These are phyloP conservation scores for Myioborus melanocephalus DNA, from an alignment of 2,797 vertebrate species.

Conservation along the genomic window DNA sequence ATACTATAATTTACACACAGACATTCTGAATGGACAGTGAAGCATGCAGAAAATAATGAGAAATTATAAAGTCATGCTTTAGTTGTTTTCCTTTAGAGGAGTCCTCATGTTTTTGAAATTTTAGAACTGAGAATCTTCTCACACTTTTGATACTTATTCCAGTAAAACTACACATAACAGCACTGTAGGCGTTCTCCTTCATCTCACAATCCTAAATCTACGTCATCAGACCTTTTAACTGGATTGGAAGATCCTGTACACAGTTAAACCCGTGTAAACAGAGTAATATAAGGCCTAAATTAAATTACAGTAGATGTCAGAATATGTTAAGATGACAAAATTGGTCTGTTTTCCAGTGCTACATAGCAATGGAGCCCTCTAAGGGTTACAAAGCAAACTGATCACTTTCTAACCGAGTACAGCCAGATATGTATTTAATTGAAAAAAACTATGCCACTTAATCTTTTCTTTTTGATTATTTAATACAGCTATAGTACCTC, in stretches of 20 bases:
- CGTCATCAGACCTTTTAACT: not conserved
- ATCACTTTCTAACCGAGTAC: not conserved
- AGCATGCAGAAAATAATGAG: not conserved
- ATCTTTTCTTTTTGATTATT: not conserved
- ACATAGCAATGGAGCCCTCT: constrained; percentile 49
- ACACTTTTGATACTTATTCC: not conserved
- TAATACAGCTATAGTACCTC: not conserved
- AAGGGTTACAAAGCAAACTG: constrained; percentile 12
- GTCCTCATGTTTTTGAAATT: not conserved
- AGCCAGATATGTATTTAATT: not conserved
- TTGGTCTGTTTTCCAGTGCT: not conserved
- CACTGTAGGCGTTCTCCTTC: not conserved
- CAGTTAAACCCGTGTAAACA: not conserved
- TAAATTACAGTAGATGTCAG: constrained; percentile 36
- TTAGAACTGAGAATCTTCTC: not conserved
- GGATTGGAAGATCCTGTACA: not conserved
- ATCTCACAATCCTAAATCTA: not conserved
- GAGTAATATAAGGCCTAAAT: constrained; percentile 3
- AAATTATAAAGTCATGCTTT: not conserved
- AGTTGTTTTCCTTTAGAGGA: not conserved
- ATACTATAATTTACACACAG: not conserved
- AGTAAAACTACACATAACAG: not conserved
- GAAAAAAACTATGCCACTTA: not conserved
- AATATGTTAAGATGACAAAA: not conserved
- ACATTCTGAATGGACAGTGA: not conserved